Evolutionary conservation across 2,113 vertebrate genomes (phyloP), one percentile per base, ranked within the genome.

Genomic region (Lycocorax pyrrhopterus): DNA sequence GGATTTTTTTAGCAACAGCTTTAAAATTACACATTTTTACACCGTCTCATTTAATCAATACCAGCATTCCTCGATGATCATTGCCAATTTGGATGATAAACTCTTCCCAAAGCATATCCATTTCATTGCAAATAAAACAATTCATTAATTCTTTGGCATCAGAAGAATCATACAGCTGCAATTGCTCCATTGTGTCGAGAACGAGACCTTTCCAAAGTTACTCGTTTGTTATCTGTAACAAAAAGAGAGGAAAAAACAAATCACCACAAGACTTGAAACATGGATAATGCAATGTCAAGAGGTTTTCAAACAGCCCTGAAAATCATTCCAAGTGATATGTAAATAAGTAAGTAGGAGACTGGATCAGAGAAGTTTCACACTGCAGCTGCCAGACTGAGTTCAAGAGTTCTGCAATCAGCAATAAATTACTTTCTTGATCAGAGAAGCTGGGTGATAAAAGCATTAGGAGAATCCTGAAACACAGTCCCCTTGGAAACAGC

Each of bases 191-290:
- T 99, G 98, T 99, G 99, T 81, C 99, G 99, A 56, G 99, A 99
- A 78, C 99, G 99, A 87, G 99, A 99, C 97, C 99, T 98, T 98
- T 99, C 99, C 98, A 99, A 97, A 98, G 98, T 97, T 74, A 97
- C 97, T 69, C 98, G 98, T 79, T 99, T 99, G 97, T 99, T 99
- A 97, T 99, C 99, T 99, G 98, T 47, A 98, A 98, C 53, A 98
- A 58, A 98, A 97, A 97, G 64, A 97, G 84, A 96, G 86, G 91
- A 96, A 93, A 96, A 88, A 97, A 96, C 55, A 96, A 97, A 96
- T 85, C 89, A 96, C 27, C 22, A 56, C 94, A 75, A 97, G 94
- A 75, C 94, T 97, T 85, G 96, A 93, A 97, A 96, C 76, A 87
- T 1, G 35, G 69, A 85, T 97, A 92, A 94, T 96, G 86, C 90